These are phyloP conservation scores for Hirundo rustica DNA, from an alignment of 2,797 vertebrate species.

Conservation along the genomic window DNA sequence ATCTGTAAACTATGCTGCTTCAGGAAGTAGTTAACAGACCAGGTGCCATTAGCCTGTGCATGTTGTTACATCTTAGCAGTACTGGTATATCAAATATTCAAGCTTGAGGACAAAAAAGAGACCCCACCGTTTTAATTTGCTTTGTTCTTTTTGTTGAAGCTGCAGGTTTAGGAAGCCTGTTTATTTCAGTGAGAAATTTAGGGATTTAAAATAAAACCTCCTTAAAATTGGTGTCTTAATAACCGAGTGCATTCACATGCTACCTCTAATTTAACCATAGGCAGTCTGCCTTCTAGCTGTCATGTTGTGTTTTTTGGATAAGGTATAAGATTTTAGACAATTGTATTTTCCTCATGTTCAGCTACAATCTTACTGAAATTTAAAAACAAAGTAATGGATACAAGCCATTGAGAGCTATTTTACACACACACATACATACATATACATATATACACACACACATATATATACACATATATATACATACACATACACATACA, in stretches of 20 bases:
- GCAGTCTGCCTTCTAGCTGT: background rate
- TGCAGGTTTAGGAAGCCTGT: background rate
- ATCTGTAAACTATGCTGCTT: background rate
- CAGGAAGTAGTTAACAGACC: background rate
- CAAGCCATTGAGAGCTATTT: background rate
- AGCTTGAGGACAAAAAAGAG: background rate
- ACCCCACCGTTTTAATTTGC: background rate
- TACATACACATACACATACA: background rate
- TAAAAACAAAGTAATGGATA: background rate
- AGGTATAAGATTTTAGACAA: background rate
- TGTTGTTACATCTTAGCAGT: background rate
- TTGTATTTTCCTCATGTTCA: background rate
- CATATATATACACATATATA: background rate
- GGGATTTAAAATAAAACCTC: background rate
- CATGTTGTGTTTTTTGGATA: background rate
- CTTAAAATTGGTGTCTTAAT: background rate
- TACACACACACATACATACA: background rate
- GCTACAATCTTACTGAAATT: background rate
- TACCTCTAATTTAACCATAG: background rate
- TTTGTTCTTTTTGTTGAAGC: background rate
- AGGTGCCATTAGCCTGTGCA: background rate
- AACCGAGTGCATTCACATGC: background rate
- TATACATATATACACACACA: background rate
- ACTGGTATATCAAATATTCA: background rate
- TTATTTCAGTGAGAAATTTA: background rate